phyloP scores from a whole-genome alignment of 2,113 vertebrate species.

The Diphyllodes magnificus region DNA sequence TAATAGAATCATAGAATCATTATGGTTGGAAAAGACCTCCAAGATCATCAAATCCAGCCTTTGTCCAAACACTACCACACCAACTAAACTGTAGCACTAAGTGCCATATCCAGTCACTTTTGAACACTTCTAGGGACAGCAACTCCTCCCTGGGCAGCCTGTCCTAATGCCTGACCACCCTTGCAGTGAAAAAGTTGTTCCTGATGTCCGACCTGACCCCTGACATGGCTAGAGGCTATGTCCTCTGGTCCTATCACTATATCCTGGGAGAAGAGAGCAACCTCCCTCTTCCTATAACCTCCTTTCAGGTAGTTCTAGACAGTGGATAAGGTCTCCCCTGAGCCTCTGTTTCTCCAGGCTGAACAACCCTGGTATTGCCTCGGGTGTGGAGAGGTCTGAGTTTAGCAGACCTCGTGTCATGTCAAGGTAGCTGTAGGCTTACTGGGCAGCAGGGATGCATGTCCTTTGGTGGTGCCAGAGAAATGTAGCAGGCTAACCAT shows the following conservation, averaged over 20 bases:
- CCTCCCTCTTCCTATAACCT: neutral
- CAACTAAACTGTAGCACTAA: neutral
- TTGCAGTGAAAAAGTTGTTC: neutral
- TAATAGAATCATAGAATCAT: too few species aligned
- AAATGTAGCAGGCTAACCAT: accelerated
- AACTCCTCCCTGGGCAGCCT: neutral
- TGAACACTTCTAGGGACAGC: neutral
- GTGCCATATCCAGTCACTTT: neutral
- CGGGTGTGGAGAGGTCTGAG: neutral
- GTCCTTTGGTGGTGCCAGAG: neutral
- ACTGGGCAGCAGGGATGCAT: neutral
- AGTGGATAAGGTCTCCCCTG: neutral
- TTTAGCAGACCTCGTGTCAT: neutral
- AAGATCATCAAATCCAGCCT: neutral
- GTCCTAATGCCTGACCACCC: neutral
- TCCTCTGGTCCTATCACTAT: neutral
- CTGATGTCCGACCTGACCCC: neutral
- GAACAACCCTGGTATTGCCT: neutral
- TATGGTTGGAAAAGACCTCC: neutral
- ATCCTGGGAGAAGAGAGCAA: neutral
- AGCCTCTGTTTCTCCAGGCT: neutral
- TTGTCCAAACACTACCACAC: neutral
- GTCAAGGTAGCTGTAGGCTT: neutral
- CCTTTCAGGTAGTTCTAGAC: neutral
- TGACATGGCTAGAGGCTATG: neutral